Evolutionary conservation across 2,797 vertebrate species (phyloP).

Genomic region (Centroberyx gerrardi): DNA sequence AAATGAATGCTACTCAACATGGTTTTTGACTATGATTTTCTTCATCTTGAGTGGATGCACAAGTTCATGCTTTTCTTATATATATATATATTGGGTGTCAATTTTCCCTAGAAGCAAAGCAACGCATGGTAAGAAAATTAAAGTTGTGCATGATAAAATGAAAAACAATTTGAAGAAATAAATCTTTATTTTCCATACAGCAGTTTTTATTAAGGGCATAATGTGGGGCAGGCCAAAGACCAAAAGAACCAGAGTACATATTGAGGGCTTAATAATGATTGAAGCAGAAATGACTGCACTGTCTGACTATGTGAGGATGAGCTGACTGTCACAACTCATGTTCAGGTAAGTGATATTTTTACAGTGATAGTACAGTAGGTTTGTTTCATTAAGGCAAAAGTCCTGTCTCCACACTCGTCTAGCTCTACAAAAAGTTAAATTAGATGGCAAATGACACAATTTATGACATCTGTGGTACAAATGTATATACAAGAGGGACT

Average conservation of each 20-base stretch:
- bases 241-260: conserved; percentile 20
- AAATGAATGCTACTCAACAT: conserved; percentile 65
- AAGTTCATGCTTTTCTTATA: too few relatives aligned
- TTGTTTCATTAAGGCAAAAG: conserved; percentile 68
- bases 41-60: not conserved
- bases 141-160: not conserved
- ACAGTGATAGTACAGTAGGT: conserved; percentile 22
- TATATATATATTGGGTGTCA: too few relatives aligned
- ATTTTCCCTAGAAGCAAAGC: too few relatives aligned
- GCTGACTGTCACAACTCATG: not conserved
- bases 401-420: conserved; percentile 36
- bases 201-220: conserved; percentile 54
- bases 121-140: too few relatives aligned
- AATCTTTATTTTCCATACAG: conserved; percentile 81
- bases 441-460: conserved; percentile 53
- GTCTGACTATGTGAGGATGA: conserved; percentile 23
- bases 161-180: conserved; percentile 73
- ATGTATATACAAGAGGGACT: conserved; percentile 37
- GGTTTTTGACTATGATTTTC: not conserved
- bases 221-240: conserved; percentile 31
- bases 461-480: conserved; percentile 44
- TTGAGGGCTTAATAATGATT: conserved; percentile 15
- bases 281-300: conserved; percentile 54
- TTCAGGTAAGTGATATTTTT: conserved; percentile 34
- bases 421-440: conserved; percentile 44